phyloP scores from a whole-genome alignment of 1,140 invertebrate genomes.

The Brevipalpus yothersi region DNA sequence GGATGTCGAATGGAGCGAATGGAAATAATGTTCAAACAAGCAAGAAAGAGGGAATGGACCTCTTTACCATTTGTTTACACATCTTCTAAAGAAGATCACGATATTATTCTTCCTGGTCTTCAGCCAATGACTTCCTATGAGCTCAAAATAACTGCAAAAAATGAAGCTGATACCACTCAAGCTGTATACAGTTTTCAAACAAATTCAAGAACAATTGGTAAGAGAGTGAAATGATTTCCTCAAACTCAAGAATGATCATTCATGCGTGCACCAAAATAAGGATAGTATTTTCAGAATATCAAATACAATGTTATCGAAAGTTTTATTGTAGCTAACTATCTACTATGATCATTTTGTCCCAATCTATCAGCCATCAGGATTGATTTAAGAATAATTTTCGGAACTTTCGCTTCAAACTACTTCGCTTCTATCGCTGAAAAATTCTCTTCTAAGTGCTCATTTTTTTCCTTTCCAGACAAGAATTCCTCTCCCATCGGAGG shows the following conservation, averaged over 20 bases:
- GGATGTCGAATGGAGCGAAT: slow-evolving; percentile 25
- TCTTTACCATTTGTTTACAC: neutral
- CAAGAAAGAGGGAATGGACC: neutral
- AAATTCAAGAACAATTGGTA: slow-evolving; percentile 13
- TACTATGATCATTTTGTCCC: too few species aligned
- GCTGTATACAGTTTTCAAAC: slow-evolving; percentile 56
- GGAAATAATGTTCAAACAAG: neutral
- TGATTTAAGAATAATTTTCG: too few species aligned
- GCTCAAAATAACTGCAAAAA: slow-evolving; percentile 59
- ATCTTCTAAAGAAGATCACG: neutral
- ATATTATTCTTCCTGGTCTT: slow-evolving; percentile 29
- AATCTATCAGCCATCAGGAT: too few species aligned
- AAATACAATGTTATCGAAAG: too few species aligned
- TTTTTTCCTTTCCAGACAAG: too few species aligned
- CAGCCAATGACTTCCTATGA: slow-evolving; percentile 58
- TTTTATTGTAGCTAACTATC: too few species aligned
- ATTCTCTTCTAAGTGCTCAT: too few species aligned
- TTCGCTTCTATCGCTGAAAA: too few species aligned
- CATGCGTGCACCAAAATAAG: too few species aligned
- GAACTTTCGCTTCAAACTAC: too few species aligned
- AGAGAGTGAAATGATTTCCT: neutral
- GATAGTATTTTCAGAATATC: too few species aligned
- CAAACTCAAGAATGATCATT: too few species aligned
- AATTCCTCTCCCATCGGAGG: neutral
- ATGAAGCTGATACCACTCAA: slow-evolving; percentile 66